Evolutionary conservation across 2,113 vertebrate genomes (phyloP).

Genomic region (Charina bottae): DNA sequence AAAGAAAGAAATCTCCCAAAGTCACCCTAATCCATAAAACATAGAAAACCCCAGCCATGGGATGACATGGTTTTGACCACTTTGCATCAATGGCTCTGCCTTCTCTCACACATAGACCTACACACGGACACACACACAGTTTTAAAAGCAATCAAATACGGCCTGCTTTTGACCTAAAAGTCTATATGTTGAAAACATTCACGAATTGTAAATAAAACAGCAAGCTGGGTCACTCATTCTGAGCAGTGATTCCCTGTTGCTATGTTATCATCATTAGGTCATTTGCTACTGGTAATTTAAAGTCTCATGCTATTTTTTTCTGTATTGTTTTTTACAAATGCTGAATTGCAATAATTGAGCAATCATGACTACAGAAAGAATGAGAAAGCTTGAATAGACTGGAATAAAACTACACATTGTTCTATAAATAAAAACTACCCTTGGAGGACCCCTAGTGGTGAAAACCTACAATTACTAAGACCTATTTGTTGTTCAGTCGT

Average conservation of each 20-base stretch:
- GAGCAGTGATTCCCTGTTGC: neutral
- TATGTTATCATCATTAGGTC: neutral
- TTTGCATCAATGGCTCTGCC: neutral
- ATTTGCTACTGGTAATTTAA: neutral
- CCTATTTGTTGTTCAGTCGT: too few relatives aligned
- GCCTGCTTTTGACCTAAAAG: neutral
- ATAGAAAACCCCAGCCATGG: neutral
- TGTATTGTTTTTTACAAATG: constrained; percentile 1
- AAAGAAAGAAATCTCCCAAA: neutral
- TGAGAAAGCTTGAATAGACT: neutral
- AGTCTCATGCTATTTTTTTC: constrained; percentile 15
- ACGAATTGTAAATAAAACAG: neutral
- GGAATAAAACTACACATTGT: neutral
- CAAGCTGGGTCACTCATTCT: neutral
- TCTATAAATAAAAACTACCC: neutral
- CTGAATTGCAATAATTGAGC: neutral
- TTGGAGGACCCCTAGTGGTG: neutral
- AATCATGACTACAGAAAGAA: neutral
- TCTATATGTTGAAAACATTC: neutral
- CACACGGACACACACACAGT: neutral
- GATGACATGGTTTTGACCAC: neutral
- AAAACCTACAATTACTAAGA: neutral
- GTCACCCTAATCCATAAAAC: neutral
- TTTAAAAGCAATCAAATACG: neutral
- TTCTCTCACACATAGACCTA: neutral